These are phyloP conservation scores for Nasonovia ribisnigri DNA, from an alignment of 2,888 invertebrate genomes.

Conservation along the genomic window DNA sequence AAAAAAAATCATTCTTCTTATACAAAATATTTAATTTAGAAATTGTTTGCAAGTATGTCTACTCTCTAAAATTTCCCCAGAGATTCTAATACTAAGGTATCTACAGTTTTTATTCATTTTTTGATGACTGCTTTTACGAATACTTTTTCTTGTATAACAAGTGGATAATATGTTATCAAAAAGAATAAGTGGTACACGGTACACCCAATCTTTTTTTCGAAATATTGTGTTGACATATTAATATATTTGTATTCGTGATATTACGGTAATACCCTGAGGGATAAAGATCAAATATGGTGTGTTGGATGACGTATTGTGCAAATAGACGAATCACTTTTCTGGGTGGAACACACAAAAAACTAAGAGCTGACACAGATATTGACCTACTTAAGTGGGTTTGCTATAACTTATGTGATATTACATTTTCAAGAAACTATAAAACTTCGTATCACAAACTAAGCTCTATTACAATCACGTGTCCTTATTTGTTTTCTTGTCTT, in stretches of 20 bases:
- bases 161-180: slow-evolving; percentile 2
- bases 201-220: background rate
- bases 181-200: background rate
- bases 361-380: background rate
- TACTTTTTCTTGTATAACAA: background rate
- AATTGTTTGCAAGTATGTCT: background rate
- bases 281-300: background rate
- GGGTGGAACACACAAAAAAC: background rate
- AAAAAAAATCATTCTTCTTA: background rate
- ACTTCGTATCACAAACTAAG: too few relatives aligned
- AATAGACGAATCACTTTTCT: background rate
- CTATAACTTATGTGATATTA: background rate
- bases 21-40: background rate
- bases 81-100: background rate
- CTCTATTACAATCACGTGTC: background rate
- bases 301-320: background rate
- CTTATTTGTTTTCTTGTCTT: background rate
- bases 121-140: background rate
- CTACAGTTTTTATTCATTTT: background rate
- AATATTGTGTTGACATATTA: background rate
- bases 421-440: background rate
- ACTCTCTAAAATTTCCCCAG: background rate
- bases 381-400: background rate
- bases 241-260: background rate
- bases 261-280: background rate